Evolutionary conservation across 1,140 invertebrate species (phyloP), one percentile per base, ranked within the genome.

Genomic region (Drosophila suzukii): DNA sequence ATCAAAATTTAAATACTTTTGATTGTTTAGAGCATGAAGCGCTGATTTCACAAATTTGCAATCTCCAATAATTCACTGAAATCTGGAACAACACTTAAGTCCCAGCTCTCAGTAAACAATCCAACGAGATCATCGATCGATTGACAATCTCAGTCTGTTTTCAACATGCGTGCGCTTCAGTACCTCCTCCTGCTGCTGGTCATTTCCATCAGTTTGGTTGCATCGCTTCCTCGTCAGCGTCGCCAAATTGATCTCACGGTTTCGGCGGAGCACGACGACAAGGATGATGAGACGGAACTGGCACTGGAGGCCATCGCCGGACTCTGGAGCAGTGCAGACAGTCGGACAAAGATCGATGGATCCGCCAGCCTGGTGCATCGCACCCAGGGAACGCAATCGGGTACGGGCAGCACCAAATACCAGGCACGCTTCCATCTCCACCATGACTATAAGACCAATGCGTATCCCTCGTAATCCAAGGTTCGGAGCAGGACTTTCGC

Each of bases 281-380:
- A 90, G 50, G 82, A 90, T 4, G 83, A 82, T 17, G 86, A 91
- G 15, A 92, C 91, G 6, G 91, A 92, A 55, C 51, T 92, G 54
- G 85, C 91, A 0, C n/a, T 91, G 24, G 91, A 92, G 63, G 91
- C 91, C 0, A 92, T 92, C 47, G 91, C 91, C 0, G 90, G 90
- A n/a, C 63, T 92, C 1, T 92, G 91, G 91, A 81, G 84, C 17
- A 92, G 91, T 47, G 55, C 80, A 0, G 91, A 92, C 47, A 86
- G 83, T 6, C 74, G 90, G 4, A 92, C 91, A 0, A 89, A 92
- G 47, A 61, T 92, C 17, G 91, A 92, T 24, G 91, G 91, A 6
- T 89, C 91, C 0, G 91, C 89, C 0, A 74, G 80, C 8, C 67
- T 92, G 1, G 75, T 91, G 51, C 91, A 92, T 68, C 83, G 83